phyloP scores from a whole-genome alignment of 2,113 vertebrate genomes.

The Nansenia antarctica region DNA sequence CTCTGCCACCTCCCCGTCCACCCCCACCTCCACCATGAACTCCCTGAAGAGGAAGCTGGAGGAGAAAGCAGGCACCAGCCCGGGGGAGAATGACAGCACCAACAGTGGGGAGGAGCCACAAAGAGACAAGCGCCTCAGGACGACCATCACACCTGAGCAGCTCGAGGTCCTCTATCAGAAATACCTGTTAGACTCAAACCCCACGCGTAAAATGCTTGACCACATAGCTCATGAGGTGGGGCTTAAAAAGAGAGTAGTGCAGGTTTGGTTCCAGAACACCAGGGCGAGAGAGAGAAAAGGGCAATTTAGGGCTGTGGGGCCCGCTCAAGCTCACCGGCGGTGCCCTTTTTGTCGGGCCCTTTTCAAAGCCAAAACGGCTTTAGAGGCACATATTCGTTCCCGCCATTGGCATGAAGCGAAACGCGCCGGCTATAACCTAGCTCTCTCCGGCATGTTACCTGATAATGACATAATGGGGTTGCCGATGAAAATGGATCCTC shows the following conservation, averaged over 20 bases:
- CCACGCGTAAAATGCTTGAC: constrained; percentile 98
- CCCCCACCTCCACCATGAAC: constrained; percentile 95
- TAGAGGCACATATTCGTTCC: constrained; percentile 97
- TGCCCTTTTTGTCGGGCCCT: constrained; percentile 97
- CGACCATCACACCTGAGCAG: constrained; percentile 98
- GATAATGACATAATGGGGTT: constrained; percentile 92
- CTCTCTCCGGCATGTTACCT: constrained; percentile 87
- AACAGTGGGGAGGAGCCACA: constrained; percentile 96
- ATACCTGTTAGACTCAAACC: constrained; percentile 96
- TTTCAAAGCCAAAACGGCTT: constrained; percentile 97
- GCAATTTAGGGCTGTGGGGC: constrained; percentile 95
- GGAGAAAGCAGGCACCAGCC: constrained; percentile 94
- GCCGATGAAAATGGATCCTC: constrained; percentile 90
- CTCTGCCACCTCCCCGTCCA: constrained; percentile 94
- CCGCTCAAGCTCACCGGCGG: constrained; percentile 93
- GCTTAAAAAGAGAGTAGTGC: constrained; percentile 98
- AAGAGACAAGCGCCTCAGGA: constrained; percentile 94
- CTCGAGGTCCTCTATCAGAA: constrained; percentile 98
- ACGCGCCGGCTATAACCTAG: constrained; percentile 94
- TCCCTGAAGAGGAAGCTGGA: constrained; percentile 97
- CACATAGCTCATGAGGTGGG: constrained; percentile 98
- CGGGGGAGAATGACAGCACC: constrained; percentile 94
- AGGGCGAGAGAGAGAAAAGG: constrained; percentile 96
- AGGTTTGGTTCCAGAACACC: constrained; percentile 99
- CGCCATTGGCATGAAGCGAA: constrained; percentile 99